phyloP scores from a whole-genome alignment of 1,140 invertebrate species.

The Drosophila gunungcola region DNA sequence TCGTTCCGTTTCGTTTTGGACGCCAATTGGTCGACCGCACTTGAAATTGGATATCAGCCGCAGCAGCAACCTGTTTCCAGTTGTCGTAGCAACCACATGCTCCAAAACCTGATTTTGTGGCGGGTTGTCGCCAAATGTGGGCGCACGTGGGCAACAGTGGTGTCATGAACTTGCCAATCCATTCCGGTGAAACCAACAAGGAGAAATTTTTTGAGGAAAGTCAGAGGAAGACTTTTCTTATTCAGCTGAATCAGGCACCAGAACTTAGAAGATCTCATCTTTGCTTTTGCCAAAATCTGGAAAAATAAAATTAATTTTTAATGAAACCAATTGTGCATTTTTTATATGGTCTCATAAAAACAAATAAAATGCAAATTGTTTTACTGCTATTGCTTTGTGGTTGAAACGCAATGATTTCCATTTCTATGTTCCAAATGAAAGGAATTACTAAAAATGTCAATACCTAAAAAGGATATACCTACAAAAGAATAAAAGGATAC shows the following conservation, averaged over 20 bases:
- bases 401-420: too few relatives aligned
- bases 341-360: too few relatives aligned
- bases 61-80: constrained; percentile 15
- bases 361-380: neutral
- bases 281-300: too few relatives aligned
- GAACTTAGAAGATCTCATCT: too few relatives aligned
- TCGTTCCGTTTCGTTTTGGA: neutral
- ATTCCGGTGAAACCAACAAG: constrained; percentile 9
- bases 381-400: too few relatives aligned
- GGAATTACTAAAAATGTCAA: too few relatives aligned
- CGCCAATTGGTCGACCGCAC: neutral
- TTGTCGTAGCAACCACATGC: neutral
- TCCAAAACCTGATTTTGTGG: constrained; percentile 15
- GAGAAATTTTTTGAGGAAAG: constrained; percentile 12
- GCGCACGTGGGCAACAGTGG: constrained; percentile 18
- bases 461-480: too few relatives aligned
- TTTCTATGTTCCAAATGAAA: too few relatives aligned
- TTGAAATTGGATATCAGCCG: constrained; percentile 19
- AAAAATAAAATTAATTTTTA: too few relatives aligned
- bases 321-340: too few relatives aligned
- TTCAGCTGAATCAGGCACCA: neutral
- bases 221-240: neutral
- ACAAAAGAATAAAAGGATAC: too few relatives aligned
- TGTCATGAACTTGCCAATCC: constrained; percentile 32
- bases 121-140: constrained; percentile 15